These are phyloP conservation scores for Sphinx pinastri DNA, from an alignment of 2,888 invertebrate species.

Conservation along the genomic window DNA sequence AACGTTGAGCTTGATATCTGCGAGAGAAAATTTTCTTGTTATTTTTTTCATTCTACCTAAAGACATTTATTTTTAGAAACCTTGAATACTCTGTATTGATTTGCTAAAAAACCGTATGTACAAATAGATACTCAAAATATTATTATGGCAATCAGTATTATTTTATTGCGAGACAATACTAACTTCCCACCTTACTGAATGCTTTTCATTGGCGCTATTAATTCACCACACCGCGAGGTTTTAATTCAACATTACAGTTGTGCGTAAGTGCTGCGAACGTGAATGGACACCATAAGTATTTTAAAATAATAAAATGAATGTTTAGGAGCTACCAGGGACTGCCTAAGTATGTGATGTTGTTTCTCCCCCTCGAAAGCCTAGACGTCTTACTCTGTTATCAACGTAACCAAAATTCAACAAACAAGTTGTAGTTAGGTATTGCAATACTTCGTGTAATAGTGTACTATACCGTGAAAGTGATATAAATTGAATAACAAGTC, in stretches of 20 bases:
- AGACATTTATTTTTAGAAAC: neutral
- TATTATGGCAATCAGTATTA: neutral
- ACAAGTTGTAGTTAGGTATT: neutral
- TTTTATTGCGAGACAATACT: neutral
- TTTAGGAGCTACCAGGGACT: neutral
- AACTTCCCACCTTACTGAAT: slow-evolving; percentile 3
- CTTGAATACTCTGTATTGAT: too few relatives aligned
- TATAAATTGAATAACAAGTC: slow-evolving; percentile 39
- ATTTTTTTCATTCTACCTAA: neutral
- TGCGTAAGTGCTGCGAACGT: neutral
- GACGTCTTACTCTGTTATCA: too few relatives aligned
- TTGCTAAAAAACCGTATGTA: too few relatives aligned
- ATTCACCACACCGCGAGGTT: slow-evolving; percentile 24
- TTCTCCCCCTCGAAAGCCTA: too few relatives aligned
- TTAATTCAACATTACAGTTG: slow-evolving; percentile 23
- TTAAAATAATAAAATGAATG: neutral
- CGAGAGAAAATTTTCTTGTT: neutral
- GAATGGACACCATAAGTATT: neutral
- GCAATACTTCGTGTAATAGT: too few relatives aligned
- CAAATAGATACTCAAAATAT: neutral
- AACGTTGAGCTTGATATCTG: neutral
- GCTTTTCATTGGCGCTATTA: slow-evolving; percentile 9
- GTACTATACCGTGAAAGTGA: slow-evolving; percentile 45
- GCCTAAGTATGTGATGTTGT: neutral
- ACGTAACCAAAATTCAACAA: neutral